Evolutionary conservation across 2,113 vertebrate species (phyloP).

Genomic region (Xiphophorus couchianus): DNA sequence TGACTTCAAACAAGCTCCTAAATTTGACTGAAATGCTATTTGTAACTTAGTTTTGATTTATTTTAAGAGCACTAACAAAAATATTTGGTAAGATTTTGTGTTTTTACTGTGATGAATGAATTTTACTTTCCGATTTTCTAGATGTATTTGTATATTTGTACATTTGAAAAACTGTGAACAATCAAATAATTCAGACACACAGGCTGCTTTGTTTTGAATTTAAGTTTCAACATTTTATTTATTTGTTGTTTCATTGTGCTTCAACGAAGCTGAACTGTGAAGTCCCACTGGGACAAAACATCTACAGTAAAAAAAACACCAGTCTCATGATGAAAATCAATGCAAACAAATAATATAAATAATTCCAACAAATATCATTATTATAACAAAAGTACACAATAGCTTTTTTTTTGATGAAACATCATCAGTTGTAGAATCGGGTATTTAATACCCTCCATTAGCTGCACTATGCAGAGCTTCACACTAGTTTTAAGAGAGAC

Average conservation of each 20-base stretch:
- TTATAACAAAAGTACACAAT: background rate
- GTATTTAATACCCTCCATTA: background rate
- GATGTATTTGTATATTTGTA: no score
- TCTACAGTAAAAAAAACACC: background rate
- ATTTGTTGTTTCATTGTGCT: background rate
- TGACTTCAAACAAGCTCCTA: no score
- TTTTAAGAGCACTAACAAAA: no score
- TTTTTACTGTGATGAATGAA: background rate
- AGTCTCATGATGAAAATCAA: background rate
- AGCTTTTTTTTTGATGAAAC: background rate
- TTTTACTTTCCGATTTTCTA: background rate
- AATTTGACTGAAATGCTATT: no score
- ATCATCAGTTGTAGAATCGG: background rate
- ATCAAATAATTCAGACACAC: no score
- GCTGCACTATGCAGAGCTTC: constrained; percentile 9
- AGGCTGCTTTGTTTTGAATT: background rate
- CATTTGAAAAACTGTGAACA: no score
- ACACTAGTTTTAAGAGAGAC: background rate
- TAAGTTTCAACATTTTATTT: background rate
- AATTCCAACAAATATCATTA: background rate
- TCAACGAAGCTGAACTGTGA: background rate
- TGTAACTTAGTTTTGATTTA: no score
- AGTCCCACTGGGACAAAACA: constrained; percentile 1
- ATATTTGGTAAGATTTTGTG: no score
- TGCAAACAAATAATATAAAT: background rate